Percentiles rank a stretch among this genome's conserved stretches.
phyloP scores from a whole-genome alignment of 2,113 vertebrate species.

The Amphiprion ocellaris region DNA sequence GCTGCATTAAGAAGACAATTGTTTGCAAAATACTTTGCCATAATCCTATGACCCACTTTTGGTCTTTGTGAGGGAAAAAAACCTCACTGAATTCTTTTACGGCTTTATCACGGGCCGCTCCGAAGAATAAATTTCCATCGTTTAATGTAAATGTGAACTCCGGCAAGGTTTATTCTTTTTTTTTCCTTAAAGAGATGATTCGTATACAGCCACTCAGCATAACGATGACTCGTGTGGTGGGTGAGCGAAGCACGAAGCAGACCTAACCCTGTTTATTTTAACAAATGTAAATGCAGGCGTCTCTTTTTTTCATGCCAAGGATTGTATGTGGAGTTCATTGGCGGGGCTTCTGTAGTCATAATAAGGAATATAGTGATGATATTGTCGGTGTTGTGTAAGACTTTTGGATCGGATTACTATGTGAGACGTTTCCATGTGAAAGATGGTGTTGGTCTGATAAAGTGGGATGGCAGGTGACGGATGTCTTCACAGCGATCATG shows the following conservation, averaged over 20 bases:
- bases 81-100: slow-evolving; percentile 50
- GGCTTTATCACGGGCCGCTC: slow-evolving; percentile 48
- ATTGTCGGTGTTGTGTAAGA: slow-evolving; percentile 25
- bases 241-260: slow-evolving; percentile 43
- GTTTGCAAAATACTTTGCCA: slow-evolving; percentile 66
- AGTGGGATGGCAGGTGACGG: background rate
- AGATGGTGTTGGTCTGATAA: background rate
- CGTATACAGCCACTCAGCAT: slow-evolving; percentile 30
- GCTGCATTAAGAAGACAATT: slow-evolving; percentile 62
- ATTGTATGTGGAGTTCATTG: slow-evolving; percentile 42
- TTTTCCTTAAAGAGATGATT: slow-evolving; percentile 17
- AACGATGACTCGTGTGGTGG: slow-evolving; percentile 44
- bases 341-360: background rate
- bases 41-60: slow-evolving; percentile 77
- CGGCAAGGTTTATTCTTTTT: background rate
- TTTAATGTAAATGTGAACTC: slow-evolving; percentile 60
- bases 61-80: slow-evolving; percentile 25
- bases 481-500: background rate
- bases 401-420: slow-evolving; percentile 9
- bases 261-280: slow-evolving; percentile 45
- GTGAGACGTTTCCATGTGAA: slow-evolving; percentile 23
- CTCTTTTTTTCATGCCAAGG: slow-evolving; percentile 16
- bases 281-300: slow-evolving; percentile 50
- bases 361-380: slow-evolving; percentile 49
- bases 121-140: slow-evolving; percentile 65